Percentiles rank a stretch among this genome's conserved stretches.
phyloP scores from a whole-genome alignment of 2,888 invertebrate genomes.

The Orthosia gothica region DNA sequence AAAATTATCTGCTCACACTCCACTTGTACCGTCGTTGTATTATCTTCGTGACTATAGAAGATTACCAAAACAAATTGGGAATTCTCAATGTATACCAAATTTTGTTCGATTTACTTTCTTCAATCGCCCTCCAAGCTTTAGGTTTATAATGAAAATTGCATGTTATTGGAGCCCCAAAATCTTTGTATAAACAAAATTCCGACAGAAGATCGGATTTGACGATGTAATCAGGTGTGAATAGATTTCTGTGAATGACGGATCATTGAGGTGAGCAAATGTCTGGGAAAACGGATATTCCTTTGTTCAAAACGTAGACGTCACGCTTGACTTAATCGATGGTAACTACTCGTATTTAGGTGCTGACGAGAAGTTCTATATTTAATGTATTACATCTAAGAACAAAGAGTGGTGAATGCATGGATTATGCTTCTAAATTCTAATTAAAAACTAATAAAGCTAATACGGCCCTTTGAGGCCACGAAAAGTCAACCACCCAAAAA shows the following conservation, averaged over 20 bases:
- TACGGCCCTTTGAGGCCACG: background rate
- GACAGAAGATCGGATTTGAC: slow-evolving; percentile 32
- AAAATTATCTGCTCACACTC: slow-evolving; percentile 17
- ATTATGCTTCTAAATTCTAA: background rate
- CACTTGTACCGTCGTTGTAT: slow-evolving; percentile 23
- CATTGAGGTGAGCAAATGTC: slow-evolving; percentile 50
- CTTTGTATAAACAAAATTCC: slow-evolving; percentile 34
- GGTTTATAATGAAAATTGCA: slow-evolving; percentile 36
- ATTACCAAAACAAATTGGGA: slow-evolving; percentile 15
- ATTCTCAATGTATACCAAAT: slow-evolving; percentile 33
- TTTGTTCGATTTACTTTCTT: slow-evolving; percentile 43
- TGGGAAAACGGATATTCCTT: slow-evolving; percentile 30
- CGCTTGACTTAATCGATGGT: slow-evolving; percentile 35
- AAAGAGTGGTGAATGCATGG: background rate
- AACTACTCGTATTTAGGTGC: background rate
- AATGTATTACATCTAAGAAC: background rate
- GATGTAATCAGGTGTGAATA: slow-evolving; percentile 52
- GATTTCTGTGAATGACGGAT: slow-evolving; percentile 55
- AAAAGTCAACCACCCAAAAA: background rate
- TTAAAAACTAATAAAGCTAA: background rate
- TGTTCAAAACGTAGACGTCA: slow-evolving; percentile 39
- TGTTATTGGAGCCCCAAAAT: slow-evolving; percentile 30
- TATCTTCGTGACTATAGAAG: slow-evolving; percentile 12
- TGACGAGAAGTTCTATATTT: slow-evolving; percentile 11
- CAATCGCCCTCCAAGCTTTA: slow-evolving; percentile 20